These are phyloP conservation scores for Echiichthys vipera DNA, from an alignment of 2,797 vertebrate species.

Conservation along the genomic window DNA sequence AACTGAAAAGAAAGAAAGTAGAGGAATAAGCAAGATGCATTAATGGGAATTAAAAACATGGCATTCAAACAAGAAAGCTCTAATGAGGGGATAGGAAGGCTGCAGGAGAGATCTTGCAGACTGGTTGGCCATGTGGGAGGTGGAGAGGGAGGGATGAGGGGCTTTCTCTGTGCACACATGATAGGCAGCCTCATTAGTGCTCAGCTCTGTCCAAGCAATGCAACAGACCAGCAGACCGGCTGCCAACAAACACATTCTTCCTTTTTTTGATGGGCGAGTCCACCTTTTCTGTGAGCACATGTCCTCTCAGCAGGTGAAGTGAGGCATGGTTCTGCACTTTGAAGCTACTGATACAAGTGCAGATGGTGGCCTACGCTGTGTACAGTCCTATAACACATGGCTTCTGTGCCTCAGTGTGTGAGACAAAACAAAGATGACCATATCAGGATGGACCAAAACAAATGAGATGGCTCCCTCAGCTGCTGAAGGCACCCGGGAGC, in stretches of 20 bases:
- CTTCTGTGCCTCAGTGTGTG: constrained; percentile 38
- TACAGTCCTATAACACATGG: constrained; percentile 50
- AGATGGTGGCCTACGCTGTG: constrained; percentile 69
- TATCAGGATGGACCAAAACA: constrained; percentile 58
- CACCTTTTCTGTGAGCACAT: constrained; percentile 68
- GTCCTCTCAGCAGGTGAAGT: constrained; percentile 68
- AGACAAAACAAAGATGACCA: constrained; percentile 61
- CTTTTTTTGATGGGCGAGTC: constrained; percentile 49
- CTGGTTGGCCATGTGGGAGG: constrained; percentile 61
- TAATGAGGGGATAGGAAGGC: constrained; percentile 71
- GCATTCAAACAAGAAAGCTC: constrained; percentile 54
- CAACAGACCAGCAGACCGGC: constrained; percentile 55
- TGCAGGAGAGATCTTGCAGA: constrained; percentile 57
- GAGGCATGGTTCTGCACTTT: constrained; percentile 44
- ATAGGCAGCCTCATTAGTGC: constrained; percentile 80
- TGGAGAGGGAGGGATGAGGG: constrained; percentile 20
- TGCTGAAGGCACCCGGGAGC: constrained; percentile 45
- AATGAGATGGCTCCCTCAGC: constrained; percentile 62
- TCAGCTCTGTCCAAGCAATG: constrained; percentile 67
- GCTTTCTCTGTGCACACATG: constrained; percentile 62
- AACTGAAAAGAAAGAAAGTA: constrained; percentile 24
- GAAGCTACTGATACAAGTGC: constrained; percentile 55
- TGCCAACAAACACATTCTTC: constrained; percentile 60
- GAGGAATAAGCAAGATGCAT: constrained; percentile 36
- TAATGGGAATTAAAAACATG: constrained; percentile 56